Evolutionary conservation across 2,888 invertebrate genomes (phyloP).

Genomic region (Neoaliturus tenellus): DNA sequence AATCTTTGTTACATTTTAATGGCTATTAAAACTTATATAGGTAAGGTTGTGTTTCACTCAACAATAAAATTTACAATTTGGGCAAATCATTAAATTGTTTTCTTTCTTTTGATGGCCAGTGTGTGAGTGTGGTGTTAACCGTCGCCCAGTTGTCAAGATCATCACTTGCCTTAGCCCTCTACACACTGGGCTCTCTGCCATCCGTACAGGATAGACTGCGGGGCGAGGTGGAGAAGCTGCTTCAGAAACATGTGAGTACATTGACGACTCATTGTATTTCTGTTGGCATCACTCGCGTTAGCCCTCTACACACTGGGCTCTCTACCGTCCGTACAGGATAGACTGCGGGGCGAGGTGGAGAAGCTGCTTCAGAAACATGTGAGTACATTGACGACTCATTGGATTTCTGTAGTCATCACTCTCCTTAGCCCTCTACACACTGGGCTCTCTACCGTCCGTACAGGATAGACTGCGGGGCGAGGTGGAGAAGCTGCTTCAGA

Average conservation of each 20-base stretch:
- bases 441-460: constrained; percentile 60
- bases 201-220: constrained; percentile 61
- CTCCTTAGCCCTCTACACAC: constrained; percentile 57
- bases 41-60: no score
- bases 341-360: constrained; percentile 56
- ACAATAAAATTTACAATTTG: no score
- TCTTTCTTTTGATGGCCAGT: no score
- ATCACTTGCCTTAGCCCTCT: constrained; percentile 55
- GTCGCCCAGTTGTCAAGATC: constrained; percentile 57
- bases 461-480: constrained; percentile 61
- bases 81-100: no score
- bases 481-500: constrained; percentile 37
- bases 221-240: constrained; percentile 52
- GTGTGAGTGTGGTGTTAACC: constrained; percentile 60
- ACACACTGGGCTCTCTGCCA: constrained; percentile 60
- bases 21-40: no score
- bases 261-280: no score
- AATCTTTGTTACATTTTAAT: no score
- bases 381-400: no score
- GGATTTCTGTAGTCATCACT: no score
- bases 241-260: constrained; percentile 52
- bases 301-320: constrained; percentile 59
- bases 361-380: constrained; percentile 49
- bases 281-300: constrained; percentile 57
- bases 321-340: constrained; percentile 61